These are phyloP conservation scores for Chlorospingus semifuscus DNA, from an alignment of 2,797 vertebrate species.

Conservation along the genomic window DNA sequence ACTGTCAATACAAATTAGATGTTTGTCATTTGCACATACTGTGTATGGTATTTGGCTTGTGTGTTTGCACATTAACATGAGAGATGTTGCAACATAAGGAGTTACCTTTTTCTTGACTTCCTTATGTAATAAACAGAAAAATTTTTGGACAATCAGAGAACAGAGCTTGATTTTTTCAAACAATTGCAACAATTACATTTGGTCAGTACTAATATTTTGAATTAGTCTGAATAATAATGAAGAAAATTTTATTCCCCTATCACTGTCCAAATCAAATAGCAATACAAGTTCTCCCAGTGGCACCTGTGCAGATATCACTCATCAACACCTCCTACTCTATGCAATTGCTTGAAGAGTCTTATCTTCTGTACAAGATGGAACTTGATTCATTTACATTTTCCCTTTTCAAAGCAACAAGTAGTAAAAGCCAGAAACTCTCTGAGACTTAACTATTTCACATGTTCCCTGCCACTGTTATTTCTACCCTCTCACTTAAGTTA, in stretches of 20 bases:
- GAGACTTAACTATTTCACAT: not conserved
- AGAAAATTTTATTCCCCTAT: slow-evolving; percentile 9
- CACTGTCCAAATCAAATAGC: not conserved
- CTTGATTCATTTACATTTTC: not conserved
- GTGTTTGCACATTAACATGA: not conserved
- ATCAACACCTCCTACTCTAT: slow-evolving; percentile 36
- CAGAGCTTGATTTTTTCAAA: slow-evolving; percentile 8
- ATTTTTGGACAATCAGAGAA: not conserved
- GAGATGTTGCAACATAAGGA: not conserved
- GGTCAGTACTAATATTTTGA: not conserved
- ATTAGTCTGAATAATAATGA: slow-evolving; percentile 15
- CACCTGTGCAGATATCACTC: not conserved
- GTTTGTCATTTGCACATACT: not conserved
- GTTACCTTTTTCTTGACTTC: not conserved
- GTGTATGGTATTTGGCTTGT: not conserved
- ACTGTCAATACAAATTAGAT: slow-evolving; percentile 10
- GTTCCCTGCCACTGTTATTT: not conserved
- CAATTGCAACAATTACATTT: slow-evolving; percentile 45
- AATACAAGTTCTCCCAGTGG: slow-evolving; percentile 27
- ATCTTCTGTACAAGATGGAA: slow-evolving; percentile 32
- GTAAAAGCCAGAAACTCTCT: not conserved
- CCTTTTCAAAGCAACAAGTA: not conserved
- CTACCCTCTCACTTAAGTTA: not conserved
- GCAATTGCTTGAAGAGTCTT: not conserved
- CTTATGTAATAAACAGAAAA: not conserved